A percentile compares a stretch with the other conserved stretches of the same genome.
Evolutionary conservation across 2,888 invertebrate genomes (phyloP).

Genomic region (Mythimna impura): DNA sequence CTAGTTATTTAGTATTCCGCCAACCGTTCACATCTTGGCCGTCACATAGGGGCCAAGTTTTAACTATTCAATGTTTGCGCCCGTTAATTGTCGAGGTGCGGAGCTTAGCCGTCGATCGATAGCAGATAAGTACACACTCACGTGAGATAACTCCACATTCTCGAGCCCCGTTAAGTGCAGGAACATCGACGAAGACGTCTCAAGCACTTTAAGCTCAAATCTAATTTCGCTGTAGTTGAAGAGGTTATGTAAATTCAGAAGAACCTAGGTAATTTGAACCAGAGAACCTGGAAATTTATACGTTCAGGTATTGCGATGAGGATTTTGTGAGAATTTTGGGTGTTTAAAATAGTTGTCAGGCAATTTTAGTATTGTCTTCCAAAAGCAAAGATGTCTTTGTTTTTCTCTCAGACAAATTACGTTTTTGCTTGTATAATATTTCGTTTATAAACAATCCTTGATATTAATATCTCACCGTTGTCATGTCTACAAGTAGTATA

Average conservation of each 20-base stretch:
- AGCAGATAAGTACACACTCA: conserved; percentile 51
- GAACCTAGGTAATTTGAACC: conserved; percentile 36
- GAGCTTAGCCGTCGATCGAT: conserved; percentile 60
- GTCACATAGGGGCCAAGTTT: conserved; percentile 61
- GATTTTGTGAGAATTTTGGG: conserved; percentile 9
- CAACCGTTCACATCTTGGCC: conserved; percentile 29
- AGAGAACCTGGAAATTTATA: conserved; percentile 22
- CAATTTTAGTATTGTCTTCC: neutral
- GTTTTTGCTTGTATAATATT: neutral
- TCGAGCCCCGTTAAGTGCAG: conserved; percentile 38
- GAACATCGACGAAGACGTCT: conserved; percentile 49
- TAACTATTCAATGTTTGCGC: conserved; percentile 77
- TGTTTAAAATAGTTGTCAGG: neutral
- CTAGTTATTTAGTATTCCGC: conserved; percentile 6
- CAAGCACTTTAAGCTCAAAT: conserved; percentile 52
- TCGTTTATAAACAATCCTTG: neutral
- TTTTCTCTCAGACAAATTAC: neutral
- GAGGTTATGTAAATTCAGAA: conserved; percentile 40
- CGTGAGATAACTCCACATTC: conserved; percentile 47
- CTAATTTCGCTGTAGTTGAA: conserved; percentile 48
- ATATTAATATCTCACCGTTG: conserved; percentile 1
- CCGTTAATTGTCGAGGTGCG: conserved; percentile 77
- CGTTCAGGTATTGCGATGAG: neutral
- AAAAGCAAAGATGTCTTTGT: neutral
- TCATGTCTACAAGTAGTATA: conserved; percentile 4